Base-by-base conservation (phyloP, 2,888 invertebrate species). In the Lissocephala sabroskyi region DNA sequence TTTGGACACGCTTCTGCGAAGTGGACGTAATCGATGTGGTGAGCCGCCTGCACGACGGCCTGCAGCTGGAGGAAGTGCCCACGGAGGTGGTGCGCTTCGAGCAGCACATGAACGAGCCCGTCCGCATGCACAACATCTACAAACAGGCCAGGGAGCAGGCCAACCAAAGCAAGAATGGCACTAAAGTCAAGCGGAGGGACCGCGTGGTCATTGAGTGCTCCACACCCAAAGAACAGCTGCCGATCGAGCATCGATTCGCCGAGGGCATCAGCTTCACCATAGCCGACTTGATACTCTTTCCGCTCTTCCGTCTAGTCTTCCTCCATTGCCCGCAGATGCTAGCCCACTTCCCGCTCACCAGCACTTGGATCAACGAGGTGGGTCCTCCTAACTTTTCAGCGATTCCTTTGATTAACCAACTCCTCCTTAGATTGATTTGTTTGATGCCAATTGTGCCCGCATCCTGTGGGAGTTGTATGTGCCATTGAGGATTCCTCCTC, bases 1-100 rank as follows among this genome's bases (percentile, higher is more conserved):
- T 93, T 30, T 96, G 96, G 96, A 97, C 96, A 0, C 92, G 92
- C 74, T 95, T 95, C 81, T 97, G 97, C 86, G 97, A 97, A 86
- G 87, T 93, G 2, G 93, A 95, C 79, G 85, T 95, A 35, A 87
- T 92, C 9, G 81, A 85, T 44, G 87, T 90, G 1, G 65, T 81
- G 0, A 61, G 60, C n/a, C 43, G 59, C 6, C 47, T 81, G 5
- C 56, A 91, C 0, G 87, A 87, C 53, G 71, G 84, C 1, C 52
- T 60, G 3, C 54, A 60, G 3, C 40, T 61, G 23, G 77, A 83
- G 9, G 77, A 79, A 44, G 71, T 96, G 45, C 94, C 96, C 0
- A 81, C 85, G n/a, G 89, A 90, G 71, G 81, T 96, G 41, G 86
- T 90, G 1, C 87, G 92, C 57, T 93, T 96, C 77, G 97, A 97